Evolutionary conservation across 2,113 vertebrate species (phyloP), one percentile per base, ranked within the genome.

Genomic region (Brachypodius melanocephalos): DNA sequence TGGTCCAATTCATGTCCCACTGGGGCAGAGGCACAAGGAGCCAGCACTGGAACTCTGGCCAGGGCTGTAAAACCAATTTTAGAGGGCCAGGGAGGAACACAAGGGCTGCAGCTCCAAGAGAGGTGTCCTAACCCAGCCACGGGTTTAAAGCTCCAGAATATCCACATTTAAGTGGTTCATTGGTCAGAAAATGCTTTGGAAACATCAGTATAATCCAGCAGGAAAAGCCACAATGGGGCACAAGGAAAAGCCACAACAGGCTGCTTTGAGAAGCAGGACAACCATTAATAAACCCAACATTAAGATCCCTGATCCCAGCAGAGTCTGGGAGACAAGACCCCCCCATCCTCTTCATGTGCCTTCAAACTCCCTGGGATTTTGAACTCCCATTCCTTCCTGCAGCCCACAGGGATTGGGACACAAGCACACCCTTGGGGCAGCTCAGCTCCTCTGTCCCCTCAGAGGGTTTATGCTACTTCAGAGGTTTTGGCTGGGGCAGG

Each of bases 1-100:
- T 10, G 14, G 10, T 8, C 6, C 36, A 13, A 43, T 22, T 1
- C 21, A 3, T 6, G 14, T 8, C 22, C 49, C 0, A 0, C 10
- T 36, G 20, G 42, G 43, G 32, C 69, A 67, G 48, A 67, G 40
- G 61, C 8, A 32, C 6, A 4, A 46, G 40, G 21, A 72, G 11
- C 20, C 81, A 32, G 36, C 1, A 0, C 19, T 54, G 54, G 6
- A 16, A 12, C 48, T 52, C n/a, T 12, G 43, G 13, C 14, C 49
- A 54, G 22, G 14, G 4, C 34, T n/a, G 8, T 1, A 67, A 81
- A 74, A 8, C 2, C 13, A 75, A 3, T n/a, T 61, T 61, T 6
- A 6, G 28, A 54, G 54, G 2, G 15, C 3, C n/a, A n/a, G 32
- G 13, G 63, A 61, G 6, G 24, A 31, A 2, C 9, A 12, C 13